Evolutionary conservation across 2,797 vertebrate genomes (phyloP), one percentile per base, ranked within the genome.

Genomic region (Phoebastria nigripes): DNA sequence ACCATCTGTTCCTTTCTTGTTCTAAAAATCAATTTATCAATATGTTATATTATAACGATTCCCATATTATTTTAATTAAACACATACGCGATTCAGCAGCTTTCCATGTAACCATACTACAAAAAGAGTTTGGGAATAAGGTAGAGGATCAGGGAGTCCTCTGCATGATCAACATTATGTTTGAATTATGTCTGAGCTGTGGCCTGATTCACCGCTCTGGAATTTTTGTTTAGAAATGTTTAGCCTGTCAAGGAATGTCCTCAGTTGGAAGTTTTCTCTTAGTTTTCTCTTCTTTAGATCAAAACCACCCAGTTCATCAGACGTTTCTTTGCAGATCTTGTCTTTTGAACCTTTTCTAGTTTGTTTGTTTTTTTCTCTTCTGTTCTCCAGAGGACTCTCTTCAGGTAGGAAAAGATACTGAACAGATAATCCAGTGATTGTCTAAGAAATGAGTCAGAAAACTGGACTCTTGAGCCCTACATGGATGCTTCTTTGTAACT

Each of bases 191-290:
- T 41, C 31, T 51, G 59, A 80, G 67, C 3, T 0, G 19, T 42
- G 42, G 15, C 61, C 59, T 73, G 39, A 66, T 47, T 29, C 11
- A 9, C 18, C 0, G 0, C 29, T 35, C 10, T 2, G 29, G 24
- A 72, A 33, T 78, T 78, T 49, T 62, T 90, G 24, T 70, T 55
- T 37, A 52, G 71, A 70, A 90, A 44, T 10, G 11, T 35, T 42
- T 54, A 66, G 4, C 13, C 31, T 86, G 25, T 44, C 17, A 54
- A 70, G n/a, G 29, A 70, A 31, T 3, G 15, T 44, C 37, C 10
- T 80, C 28, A 26, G 5, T 13, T 71, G 9, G 20, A 78, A 67
- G 12, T 55, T 44, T 82, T 39, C 26, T 89, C 52, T 59, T 59
- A 0, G 1, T 81, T 81, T 83, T 70, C n/a, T 55, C 37, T 46